Evolutionary conservation across 2,113 vertebrate species (phyloP).

Genomic region (Eudorcas thomsonii): DNA sequence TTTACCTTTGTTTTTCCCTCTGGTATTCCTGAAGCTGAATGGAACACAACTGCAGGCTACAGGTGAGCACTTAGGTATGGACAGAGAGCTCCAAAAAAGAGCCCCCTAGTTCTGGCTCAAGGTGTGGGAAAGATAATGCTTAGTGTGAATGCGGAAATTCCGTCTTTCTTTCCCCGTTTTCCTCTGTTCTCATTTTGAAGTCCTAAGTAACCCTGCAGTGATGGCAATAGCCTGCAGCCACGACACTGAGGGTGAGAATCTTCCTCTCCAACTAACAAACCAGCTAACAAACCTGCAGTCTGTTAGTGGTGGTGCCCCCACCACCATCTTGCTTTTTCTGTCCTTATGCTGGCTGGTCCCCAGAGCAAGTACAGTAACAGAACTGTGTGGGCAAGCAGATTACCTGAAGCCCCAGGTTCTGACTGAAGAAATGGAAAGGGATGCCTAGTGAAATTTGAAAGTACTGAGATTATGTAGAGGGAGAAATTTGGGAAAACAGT

Average conservation of each 20-base stretch:
- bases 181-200: not conserved
- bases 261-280: not conserved
- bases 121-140: not conserved
- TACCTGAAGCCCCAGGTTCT: not conserved
- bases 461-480: not conserved
- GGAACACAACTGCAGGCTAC: not conserved
- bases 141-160: not conserved
- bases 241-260: not conserved
- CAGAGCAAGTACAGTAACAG: not conserved
- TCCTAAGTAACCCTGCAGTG: not conserved
- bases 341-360: not conserved
- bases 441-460: not conserved
- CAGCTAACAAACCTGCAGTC: not conserved
- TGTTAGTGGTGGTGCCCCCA: not conserved
- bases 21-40: not conserved
- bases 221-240: not conserved
- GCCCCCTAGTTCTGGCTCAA: not conserved
- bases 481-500: not conserved
- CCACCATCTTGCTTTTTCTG: not conserved
- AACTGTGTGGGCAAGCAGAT: not conserved
- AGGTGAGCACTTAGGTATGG: not conserved
- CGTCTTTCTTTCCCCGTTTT: not conserved
- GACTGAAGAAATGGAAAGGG: not conserved
- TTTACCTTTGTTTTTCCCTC: not conserved
- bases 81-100: not conserved